phyloP scores from a whole-genome alignment of 2,888 invertebrate species.

The Netelia melanura region DNA sequence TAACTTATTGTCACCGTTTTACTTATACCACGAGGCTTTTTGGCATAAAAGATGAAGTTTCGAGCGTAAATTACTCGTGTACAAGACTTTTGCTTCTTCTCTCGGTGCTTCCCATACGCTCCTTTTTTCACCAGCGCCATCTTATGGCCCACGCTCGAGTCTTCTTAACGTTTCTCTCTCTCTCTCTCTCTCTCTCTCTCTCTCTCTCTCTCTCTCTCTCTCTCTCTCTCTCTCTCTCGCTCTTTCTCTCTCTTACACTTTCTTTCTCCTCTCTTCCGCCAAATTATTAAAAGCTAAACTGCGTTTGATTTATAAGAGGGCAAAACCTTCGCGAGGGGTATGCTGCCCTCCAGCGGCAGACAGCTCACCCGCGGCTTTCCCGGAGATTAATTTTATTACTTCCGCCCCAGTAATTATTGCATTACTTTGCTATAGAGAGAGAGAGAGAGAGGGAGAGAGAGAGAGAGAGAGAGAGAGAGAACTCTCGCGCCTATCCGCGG shows the following conservation, averaged over 20 bases:
- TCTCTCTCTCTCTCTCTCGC: conserved; percentile 57
- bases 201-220: conserved; percentile 53
- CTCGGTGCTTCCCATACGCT: conserved; percentile 8
- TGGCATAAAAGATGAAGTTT: conserved; percentile 67
- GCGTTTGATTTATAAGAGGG: conserved; percentile 84
- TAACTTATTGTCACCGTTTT: conserved; percentile 63
- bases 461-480: background rate
- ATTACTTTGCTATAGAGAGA: conserved; percentile 76
- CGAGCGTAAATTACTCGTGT: conserved; percentile 64
- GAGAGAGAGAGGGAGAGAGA: too few relatives aligned
- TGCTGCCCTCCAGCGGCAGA: conserved; percentile 44
- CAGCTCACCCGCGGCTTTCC: conserved; percentile 67
- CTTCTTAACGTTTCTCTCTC: conserved; percentile 27
- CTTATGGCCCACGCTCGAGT: background rate
- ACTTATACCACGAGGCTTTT: conserved; percentile 32
- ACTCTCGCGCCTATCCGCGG: conserved; percentile 57
- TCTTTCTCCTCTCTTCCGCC: conserved; percentile 68
- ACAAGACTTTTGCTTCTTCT: background rate
- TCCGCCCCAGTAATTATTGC: conserved; percentile 84
- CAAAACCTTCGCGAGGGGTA: conserved; percentile 71
- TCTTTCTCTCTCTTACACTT: conserved; percentile 54
- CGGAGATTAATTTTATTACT: conserved; percentile 84
- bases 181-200: conserved; percentile 58
- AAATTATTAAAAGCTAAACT: conserved; percentile 84
- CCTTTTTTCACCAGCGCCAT: conserved; percentile 2